Evolutionary conservation across 1,140 invertebrate genomes (phyloP).

Genomic region (Sitobion miscanthi): DNA sequence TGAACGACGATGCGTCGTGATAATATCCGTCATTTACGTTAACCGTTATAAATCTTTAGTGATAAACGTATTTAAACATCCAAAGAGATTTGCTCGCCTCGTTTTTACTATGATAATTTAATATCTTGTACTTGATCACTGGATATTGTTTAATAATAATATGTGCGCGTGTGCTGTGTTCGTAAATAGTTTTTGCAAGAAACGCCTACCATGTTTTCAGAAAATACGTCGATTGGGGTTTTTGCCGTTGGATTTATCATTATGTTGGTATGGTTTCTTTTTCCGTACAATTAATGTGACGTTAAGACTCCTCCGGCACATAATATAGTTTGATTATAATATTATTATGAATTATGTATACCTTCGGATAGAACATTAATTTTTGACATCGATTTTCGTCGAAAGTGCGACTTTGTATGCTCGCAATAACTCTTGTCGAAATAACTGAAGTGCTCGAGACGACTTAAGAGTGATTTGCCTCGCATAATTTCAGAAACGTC

Average conservation of each 20-base stretch:
- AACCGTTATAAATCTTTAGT: neutral
- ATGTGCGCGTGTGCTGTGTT: neutral
- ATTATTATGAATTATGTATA: neutral
- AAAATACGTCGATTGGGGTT: neutral
- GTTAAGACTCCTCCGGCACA: neutral
- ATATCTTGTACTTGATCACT: neutral
- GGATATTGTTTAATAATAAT: neutral
- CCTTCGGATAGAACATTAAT: neutral
- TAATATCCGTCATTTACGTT: too few relatives aligned
- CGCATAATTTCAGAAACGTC: neutral
- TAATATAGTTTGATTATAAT: neutral
- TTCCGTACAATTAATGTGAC: neutral
- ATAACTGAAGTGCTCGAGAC: neutral
- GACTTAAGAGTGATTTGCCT: neutral
- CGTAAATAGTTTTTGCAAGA: neutral
- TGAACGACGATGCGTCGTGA: neutral
- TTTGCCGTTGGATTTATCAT: neutral
- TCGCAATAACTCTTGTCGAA: neutral
- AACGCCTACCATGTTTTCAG: neutral
- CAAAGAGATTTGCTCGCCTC: too few relatives aligned
- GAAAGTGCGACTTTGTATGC: neutral
- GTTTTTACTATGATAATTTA: neutral
- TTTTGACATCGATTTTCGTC: neutral
- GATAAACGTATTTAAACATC: neutral
- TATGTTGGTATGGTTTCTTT: neutral